A percentile compares a stretch with the other conserved stretches of the same genome.
Evolutionary conservation across 2,113 vertebrate genomes (phyloP).

Genomic region (Pseudorasbora parva): DNA sequence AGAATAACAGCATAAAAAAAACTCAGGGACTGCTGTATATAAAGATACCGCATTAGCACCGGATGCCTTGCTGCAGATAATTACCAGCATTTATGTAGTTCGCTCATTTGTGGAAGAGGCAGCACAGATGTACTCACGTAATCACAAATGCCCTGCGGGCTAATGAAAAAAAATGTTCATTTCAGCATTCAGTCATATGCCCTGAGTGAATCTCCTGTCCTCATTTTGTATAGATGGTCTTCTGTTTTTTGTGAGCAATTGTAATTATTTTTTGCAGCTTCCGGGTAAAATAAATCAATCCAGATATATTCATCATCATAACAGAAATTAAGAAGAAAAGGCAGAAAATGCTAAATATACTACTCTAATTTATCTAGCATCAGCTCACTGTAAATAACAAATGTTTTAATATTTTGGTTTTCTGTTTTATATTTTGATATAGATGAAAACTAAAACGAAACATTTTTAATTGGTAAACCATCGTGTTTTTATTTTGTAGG

Average conservation of each 20-base stretch:
- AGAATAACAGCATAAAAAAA: conserved; percentile 36
- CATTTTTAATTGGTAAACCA: background rate
- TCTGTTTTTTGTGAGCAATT: background rate
- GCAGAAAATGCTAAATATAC: background rate
- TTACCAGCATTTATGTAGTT: background rate
- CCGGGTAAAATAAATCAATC: background rate
- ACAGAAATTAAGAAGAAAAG: background rate
- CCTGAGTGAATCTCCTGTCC: background rate
- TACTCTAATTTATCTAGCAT: too few relatives aligned
- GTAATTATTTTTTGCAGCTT: background rate
- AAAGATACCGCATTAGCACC: background rate
- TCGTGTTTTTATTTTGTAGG: background rate
- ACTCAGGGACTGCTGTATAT: background rate
- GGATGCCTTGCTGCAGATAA: conserved; percentile 14
- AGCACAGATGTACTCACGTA: conserved; percentile 15
- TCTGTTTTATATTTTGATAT: too few relatives aligned
- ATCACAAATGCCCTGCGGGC: background rate
- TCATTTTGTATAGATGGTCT: background rate
- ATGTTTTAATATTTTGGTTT: too few relatives aligned
- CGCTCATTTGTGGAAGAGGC: background rate
- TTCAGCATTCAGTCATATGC: conserved; percentile 11
- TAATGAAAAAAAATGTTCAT: conserved; percentile 2
- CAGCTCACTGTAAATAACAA: too few relatives aligned
- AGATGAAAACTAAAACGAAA: background rate
- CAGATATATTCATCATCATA: conserved; percentile 1